A percentile compares a stretch with the other conserved stretches of the same genome.
Evolutionary conservation across 2,888 invertebrate species (phyloP).

Genomic region (Brachyopa scutellaris): DNA sequence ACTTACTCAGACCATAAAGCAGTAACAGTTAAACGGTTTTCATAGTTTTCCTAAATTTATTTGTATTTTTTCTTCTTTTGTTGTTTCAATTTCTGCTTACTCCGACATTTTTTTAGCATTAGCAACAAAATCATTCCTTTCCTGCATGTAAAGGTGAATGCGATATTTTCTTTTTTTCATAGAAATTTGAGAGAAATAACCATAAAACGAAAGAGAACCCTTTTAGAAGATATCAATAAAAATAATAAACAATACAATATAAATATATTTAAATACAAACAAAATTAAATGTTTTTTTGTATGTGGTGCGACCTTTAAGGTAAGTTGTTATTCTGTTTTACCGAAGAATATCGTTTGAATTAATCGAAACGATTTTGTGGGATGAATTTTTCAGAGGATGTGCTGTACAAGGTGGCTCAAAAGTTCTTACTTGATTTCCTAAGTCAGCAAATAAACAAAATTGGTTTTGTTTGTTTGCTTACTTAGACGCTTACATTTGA

Average conservation of each 20-base stretch:
- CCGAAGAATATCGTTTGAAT: too few relatives aligned
- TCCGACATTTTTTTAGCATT: background rate
- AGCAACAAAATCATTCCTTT: constrained; percentile 60
- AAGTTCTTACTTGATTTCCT: too few relatives aligned
- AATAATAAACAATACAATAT: constrained; percentile 53
- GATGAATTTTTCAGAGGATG: too few relatives aligned
- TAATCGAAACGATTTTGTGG: too few relatives aligned
- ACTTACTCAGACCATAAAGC: constrained; percentile 24
- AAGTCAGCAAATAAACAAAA: too few relatives aligned
- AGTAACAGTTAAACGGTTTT: constrained; percentile 33
- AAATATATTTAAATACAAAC: constrained; percentile 70
- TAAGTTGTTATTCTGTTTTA: too few relatives aligned
- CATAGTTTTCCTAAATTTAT: constrained; percentile 18
- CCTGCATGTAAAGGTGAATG: constrained; percentile 39
- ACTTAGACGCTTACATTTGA: too few relatives aligned
- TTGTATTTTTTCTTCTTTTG: constrained; percentile 39
- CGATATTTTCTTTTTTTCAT: constrained; percentile 29
- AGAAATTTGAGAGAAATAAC: constrained; percentile 21
- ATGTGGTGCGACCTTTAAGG: too few relatives aligned
- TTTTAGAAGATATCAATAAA: constrained; percentile 64
- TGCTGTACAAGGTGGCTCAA: too few relatives aligned
- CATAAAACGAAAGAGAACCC: constrained; percentile 38
- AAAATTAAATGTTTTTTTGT: background rate
- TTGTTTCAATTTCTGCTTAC: constrained; percentile 24
- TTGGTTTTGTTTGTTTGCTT: too few relatives aligned